Evolutionary conservation across 2,797 vertebrate genomes (phyloP).

Genomic region (Threskiornis aethiopicus): DNA sequence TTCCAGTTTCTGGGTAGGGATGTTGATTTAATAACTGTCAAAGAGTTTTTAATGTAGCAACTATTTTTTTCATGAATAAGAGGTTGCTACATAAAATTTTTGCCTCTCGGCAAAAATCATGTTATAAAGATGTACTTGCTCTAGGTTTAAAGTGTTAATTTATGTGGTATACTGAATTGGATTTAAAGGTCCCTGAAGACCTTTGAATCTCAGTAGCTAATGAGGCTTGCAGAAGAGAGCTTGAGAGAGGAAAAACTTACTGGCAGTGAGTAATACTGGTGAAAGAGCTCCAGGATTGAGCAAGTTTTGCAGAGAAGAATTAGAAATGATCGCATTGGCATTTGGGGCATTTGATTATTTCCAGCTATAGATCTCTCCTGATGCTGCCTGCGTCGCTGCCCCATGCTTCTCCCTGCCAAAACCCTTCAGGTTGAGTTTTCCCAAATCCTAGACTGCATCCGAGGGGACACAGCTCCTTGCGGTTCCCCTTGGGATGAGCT

Average conservation of each 20-base stretch:
- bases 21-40: not conserved
- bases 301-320: not conserved
- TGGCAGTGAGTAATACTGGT: slow-evolving; percentile 24
- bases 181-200: slow-evolving; percentile 52
- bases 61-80: not conserved
- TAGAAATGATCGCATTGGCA: fast-evolving
- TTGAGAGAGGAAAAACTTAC: slow-evolving; percentile 17
- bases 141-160: slow-evolving; percentile 58
- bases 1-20: not conserved
- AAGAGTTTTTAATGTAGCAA: not conserved
- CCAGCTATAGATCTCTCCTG: not conserved
- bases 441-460: fast-evolving
- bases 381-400: not conserved
- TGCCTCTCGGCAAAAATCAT: not conserved
- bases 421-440: not conserved
- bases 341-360: not conserved
- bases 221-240: slow-evolving; percentile 15
- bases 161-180: slow-evolving; percentile 6
- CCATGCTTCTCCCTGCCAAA: not conserved
- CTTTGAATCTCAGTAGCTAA: slow-evolving; percentile 53
- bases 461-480: not conserved
- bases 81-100: not conserved
- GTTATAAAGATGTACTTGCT: not conserved
- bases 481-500: not conserved
- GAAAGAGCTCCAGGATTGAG: slow-evolving; percentile 4